Conservation (phyloP, 35 echinoderm and acorn worm species). For the Diadema setosum region DNA sequence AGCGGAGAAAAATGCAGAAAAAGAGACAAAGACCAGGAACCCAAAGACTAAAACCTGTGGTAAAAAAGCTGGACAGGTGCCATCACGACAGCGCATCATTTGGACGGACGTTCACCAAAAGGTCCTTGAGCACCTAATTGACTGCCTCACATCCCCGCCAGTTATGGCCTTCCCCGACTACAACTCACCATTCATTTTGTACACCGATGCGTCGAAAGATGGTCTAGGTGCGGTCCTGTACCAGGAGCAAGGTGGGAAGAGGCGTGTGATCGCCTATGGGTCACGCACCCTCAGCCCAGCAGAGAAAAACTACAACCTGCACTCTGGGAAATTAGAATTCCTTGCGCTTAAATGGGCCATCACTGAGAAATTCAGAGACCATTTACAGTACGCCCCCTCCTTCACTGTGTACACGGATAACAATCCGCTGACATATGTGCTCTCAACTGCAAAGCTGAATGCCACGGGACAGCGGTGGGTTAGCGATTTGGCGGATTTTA, state of each 20-base stretch:
- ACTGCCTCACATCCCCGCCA: background rate
- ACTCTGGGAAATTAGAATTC: conserved; percentile 68
- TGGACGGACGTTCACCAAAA: background rate
- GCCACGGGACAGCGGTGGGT: conserved; percentile 63
- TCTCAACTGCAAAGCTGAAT: conserved; percentile 54
- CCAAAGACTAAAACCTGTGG: background rate
- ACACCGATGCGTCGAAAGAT: conserved; percentile 19
- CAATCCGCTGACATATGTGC: conserved; percentile 57
- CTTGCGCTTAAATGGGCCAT: conserved; percentile 57
- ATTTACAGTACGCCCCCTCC: background rate
- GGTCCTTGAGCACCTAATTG: background rate
- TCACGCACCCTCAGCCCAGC: conserved; percentile 16
- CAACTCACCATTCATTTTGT: background rate
- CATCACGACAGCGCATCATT: background rate
- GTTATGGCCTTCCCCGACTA: conserved; percentile 6
- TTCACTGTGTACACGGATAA: no score
- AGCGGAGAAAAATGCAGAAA: background rate
- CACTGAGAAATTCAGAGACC: conserved; percentile 7
- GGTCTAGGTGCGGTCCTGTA: no score
- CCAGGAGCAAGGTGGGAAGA: conserved; percentile 31
- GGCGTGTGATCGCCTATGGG: conserved; percentile 5
- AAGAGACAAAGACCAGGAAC: background rate
- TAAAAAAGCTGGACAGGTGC: background rate
- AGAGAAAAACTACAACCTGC: conserved; percentile 50
- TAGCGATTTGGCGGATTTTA: background rate